Base-by-base conservation (phyloP, 2,113 vertebrate genomes). In the Cyphotilapia sp. region DNA sequence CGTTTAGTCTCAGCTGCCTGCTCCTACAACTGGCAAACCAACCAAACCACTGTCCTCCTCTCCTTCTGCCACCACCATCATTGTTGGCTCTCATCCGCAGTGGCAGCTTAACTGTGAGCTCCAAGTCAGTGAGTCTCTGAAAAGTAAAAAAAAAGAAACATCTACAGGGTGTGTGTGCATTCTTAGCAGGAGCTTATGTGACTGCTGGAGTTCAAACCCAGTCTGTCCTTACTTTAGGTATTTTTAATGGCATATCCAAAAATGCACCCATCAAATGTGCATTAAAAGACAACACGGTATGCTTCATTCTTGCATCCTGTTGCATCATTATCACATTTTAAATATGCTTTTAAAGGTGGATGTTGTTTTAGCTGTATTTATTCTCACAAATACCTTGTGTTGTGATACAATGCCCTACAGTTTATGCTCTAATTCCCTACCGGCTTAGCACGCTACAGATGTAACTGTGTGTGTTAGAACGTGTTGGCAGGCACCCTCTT, bases 1-100 rank as follows among this genome's bases (percentile, higher is more conserved):
- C 47, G 76, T 91, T 96, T 95, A 90, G 93, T 93, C 91, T 94
- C 94, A 94, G 95, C 88, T 91, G 92, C 90, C 66, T 35, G 85
- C 92, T 93, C 82, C 92, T 89, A 83, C 90, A 89, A 90, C 91
- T 93, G 93, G 91, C 94, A 95, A 91, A 93, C 92, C 92, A 88
- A 94, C 80, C 84, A 63, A 87, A 95, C 90, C 88, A 85, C 92
- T 89, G 91, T 78, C 86, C 89, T 85, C 69, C 87, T 88, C 92
- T 91, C 81, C 90, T 92, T 87, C 94, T 89, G 92, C 85, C 56
- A 45, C 81, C 86, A 81, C 81, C 85, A 51, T 76, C 85, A n/a
- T 71, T 22, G 83, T 63, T 93, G 89, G 89, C 88, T 69, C 35
- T 83, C 35, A 12, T 83, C 78, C 11, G 22, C 31, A 27, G 81